A percentile compares a stretch with the other conserved stretches of the same genome.
Conservation (phyloP, 1,140 invertebrate species). For the Drosophila truncata region DNA sequence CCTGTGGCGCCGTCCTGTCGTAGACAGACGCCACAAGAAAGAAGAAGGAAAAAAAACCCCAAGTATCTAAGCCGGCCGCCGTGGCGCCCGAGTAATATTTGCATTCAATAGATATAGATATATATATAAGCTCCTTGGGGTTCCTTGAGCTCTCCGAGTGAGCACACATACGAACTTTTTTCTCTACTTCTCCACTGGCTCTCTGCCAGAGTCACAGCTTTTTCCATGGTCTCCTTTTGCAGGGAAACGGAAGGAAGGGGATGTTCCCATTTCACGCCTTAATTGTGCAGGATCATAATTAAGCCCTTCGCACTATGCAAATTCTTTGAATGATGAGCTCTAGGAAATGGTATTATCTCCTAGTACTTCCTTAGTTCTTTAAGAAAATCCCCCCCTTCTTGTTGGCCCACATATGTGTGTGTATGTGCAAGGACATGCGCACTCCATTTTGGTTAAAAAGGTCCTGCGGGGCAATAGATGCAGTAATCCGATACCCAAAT, state of each 20-base stretch:
- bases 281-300: conserved; percentile 13
- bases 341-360: conserved; percentile 12
- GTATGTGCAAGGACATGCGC: conserved; percentile 73
- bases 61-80: conserved; percentile 59
- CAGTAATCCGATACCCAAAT: conserved; percentile 39
- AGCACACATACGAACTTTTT: conserved; percentile 12
- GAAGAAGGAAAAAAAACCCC: neutral
- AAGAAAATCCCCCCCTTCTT: neutral
- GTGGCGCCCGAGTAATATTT: conserved; percentile 63
- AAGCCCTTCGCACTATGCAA: conserved; percentile 4
- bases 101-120: conserved; percentile 47
- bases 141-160: conserved; percentile 34
- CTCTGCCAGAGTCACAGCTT: conserved; percentile 41
- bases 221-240: conserved; percentile 1
- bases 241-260: neutral
- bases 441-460: conserved; percentile 55
- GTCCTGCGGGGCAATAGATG: conserved; percentile 52
- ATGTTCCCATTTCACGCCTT: conserved; percentile 11
- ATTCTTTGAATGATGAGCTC: conserved; percentile 1
- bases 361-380: conserved; percentile 20
- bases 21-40: conserved; percentile 17
- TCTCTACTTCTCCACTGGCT: conserved; percentile 47
- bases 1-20: conserved; percentile 42
- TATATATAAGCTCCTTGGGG: conserved; percentile 5
- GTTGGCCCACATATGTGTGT: conserved; percentile 22